Base-by-base conservation (phyloP, 2,888 invertebrate genomes). In the Baronia brevicornis region DNA sequence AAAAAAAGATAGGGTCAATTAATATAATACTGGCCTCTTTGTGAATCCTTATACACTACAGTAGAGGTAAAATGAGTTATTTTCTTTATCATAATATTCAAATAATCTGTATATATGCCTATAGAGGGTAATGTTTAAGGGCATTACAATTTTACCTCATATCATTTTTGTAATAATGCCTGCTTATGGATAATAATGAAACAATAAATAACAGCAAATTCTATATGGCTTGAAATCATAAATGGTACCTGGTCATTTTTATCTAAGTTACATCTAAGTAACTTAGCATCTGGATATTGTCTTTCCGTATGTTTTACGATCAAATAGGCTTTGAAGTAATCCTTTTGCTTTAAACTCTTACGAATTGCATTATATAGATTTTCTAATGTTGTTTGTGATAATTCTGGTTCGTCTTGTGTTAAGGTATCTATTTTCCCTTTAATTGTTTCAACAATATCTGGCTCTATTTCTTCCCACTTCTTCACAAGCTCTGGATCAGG, bases 401-500 rank as follows among this genome's bases (percentile, higher is more conserved):
- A 37, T 8, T 74, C 74, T 0, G 70, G 73, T 35, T 85, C 84
- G 31, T 84, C 79, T 53, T 85, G 84, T 1, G 84, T 84, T 1
- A 72, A 50, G 2, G 70, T 54, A 33, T 84, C 67, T 41, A 87
- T 57, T 34, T 85, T 79, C 24, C 80, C 67, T 19, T 85, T 74
- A 20, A 90, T 86, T 1, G 82, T 60, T 17, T 65, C 60, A 10
- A 84, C 62, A 0, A 88, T 66, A 11, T 87, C 79, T 25, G 74
- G 69, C 13, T 87, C 80, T 5, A 84, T 88, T 60, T 60, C 74
- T 31, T 64, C 74, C 88, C 85, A 91, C 46, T 71, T 85, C 41
- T 59, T 86, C 46, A 59, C 64, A 33, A 62, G 78, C 33, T 60
- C 84, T 23, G 59, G 73, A 56, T 84, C 79, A 0, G 84, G 79